These are phyloP conservation scores for Silvanus unidentatus DNA, from an alignment of 2,888 invertebrate species.

Conservation along the genomic window DNA sequence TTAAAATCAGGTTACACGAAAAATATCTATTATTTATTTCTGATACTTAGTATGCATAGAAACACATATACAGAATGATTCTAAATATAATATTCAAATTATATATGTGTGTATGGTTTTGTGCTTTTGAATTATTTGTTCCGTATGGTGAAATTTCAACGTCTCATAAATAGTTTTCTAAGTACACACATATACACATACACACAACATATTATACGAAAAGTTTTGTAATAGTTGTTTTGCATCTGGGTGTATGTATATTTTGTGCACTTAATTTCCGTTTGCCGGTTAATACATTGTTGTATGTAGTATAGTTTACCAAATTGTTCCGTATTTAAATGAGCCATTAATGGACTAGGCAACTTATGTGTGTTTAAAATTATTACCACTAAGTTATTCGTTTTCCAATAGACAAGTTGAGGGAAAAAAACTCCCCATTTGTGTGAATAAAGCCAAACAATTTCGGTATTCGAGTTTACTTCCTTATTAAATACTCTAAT, in stretches of 20 bases:
- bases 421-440: too few species aligned
- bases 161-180: conserved; percentile 30
- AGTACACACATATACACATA: conserved; percentile 24
- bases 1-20: too few species aligned
- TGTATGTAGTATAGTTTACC: conserved; percentile 26
- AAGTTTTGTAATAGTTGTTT: conserved; percentile 27
- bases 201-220: conserved; percentile 1
- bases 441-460: too few species aligned
- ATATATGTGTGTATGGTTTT: conserved; percentile 22
- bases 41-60: conserved; percentile 27
- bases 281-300: conserved; percentile 28
- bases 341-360: conserved; percentile 24
- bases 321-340: conserved; percentile 35
- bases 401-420: too few species aligned
- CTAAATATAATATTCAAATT: conserved; percentile 27
- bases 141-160: conserved; percentile 28
- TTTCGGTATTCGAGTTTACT: too few species aligned
- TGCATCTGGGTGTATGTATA: conserved; percentile 22
- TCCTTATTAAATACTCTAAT: too few species aligned
- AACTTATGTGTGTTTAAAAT: too few species aligned
- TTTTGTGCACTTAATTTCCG: conserved; percentile 36
- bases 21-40: too few species aligned
- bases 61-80: conserved; percentile 25
- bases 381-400: too few species aligned
- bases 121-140: conserved; percentile 31